Evolutionary conservation across 2,113 vertebrate genomes (phyloP).

Genomic region (Reinhardtius hippoglossoides): DNA sequence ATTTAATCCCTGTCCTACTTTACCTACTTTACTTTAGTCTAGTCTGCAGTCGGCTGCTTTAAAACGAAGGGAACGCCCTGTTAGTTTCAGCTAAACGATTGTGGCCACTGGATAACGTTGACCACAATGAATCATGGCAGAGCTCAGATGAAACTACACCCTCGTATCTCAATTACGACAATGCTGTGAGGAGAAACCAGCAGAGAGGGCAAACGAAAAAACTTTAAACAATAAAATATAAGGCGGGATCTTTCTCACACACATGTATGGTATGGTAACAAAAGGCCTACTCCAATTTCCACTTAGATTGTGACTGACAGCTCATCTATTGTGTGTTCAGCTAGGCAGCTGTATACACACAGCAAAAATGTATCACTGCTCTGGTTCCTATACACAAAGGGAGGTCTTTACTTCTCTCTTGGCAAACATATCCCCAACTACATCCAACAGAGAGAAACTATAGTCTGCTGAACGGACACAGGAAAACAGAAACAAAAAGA

Average conservation of each 20-base stretch:
- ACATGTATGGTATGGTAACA: not conserved
- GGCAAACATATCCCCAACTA: slow-evolving; percentile 70
- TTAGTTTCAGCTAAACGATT: slow-evolving; percentile 15
- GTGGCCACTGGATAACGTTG: not conserved
- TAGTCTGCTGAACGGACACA: slow-evolving; percentile 18
- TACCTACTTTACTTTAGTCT: not conserved
- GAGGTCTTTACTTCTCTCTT: slow-evolving; percentile 56
- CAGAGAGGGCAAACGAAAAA: not conserved
- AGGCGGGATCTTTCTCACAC: slow-evolving; percentile 19
- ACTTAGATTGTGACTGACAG: slow-evolving; percentile 59
- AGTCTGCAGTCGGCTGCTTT: not conserved
- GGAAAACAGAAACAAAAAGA: slow-evolving; percentile 7
- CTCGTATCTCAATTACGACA: slow-evolving; percentile 63
- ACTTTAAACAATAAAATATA: slow-evolving; percentile 9
- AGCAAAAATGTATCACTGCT: slow-evolving; percentile 80
- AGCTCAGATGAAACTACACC: slow-evolving; percentile 54
- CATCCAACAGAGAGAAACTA: slow-evolving; percentile 63
- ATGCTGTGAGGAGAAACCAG: slow-evolving; percentile 8
- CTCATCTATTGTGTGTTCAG: slow-evolving; percentile 63
- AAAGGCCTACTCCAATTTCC: slow-evolving; percentile 29
- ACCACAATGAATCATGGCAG: slow-evolving; percentile 35
- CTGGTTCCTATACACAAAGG: slow-evolving; percentile 71
- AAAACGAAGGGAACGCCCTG: not conserved
- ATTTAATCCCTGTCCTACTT: slow-evolving; percentile 1
- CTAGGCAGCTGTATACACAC: slow-evolving; percentile 77